Base-by-base conservation (phyloP, 2,113 vertebrate species). In the Rhizomys pruinosus region DNA sequence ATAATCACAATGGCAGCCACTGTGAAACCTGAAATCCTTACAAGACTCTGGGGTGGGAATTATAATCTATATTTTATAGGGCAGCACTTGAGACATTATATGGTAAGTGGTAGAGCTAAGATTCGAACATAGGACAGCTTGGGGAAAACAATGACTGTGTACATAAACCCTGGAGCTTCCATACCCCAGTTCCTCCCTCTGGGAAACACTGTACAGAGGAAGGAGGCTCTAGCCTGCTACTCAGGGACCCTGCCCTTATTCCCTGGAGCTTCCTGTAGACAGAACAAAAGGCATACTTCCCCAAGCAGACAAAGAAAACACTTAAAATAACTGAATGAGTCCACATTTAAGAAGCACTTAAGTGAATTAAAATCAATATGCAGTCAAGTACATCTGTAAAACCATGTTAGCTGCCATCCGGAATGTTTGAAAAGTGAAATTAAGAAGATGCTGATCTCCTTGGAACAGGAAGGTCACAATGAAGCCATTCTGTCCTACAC, bases 291-390 rank as follows among this genome's bases (percentile, higher is more conserved):
- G 9, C 39, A 2, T 23, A 23, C 72, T 93, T 81, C 78, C 57
- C 84, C 2, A 8, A 87, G n/a, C 1, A 73, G n/a, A 55, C 34
- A 57, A 34, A 71, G 79, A 73, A 84, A 90, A 81, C 0, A 16
- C 47, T 73, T 11, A 64, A 66, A 23, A 55, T 89, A 77, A 95
- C 78, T 79, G 92, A 90, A 84, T 80, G 74, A 90, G 32, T 66
- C 84, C n/a, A 19, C 55, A 71, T 92, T 76, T 71, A 71, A 76
- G 89, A 95, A 77, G 61, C 76, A 42, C 94, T 91, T 81, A 86
- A 84, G 71, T 68, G 76, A 85, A 94, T 93, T 86, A 86, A 92
- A 92, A 97, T 94, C 89, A 92, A 68, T 86, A 69, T 6, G 42
- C 77, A 78, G 34, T 37, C 81, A 79, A n/a, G 47, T 22, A 10